Evolutionary conservation across 2,888 invertebrate genomes (phyloP).

Genomic region (Sthenelais limicola): DNA sequence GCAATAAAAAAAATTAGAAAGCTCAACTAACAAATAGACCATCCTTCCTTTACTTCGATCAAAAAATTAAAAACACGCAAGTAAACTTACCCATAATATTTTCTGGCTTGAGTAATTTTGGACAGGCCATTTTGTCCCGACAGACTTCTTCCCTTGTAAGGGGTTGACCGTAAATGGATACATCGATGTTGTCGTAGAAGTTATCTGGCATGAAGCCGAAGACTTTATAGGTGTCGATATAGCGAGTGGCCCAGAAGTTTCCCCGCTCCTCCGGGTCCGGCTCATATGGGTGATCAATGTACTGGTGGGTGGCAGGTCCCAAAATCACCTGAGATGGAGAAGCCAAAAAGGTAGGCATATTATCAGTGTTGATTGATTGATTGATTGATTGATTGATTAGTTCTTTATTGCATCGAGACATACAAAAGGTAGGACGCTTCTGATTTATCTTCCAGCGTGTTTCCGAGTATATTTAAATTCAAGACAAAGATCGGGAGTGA

Average conservation of each 20-base stretch:
- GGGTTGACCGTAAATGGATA: conserved; percentile 56
- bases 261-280: conserved; percentile 64
- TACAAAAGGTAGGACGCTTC: too few species aligned
- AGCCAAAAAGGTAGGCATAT: too few species aligned
- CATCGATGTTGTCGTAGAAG: conserved; percentile 39
- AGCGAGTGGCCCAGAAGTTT: conserved; percentile 68
- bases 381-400: too few species aligned
- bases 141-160: conserved; percentile 55
- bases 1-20: too few species aligned
- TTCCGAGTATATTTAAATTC: too few species aligned
- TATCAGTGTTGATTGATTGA: too few species aligned
- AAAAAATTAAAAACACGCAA: too few species aligned
- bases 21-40: too few species aligned
- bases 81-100: conserved; percentile 66
- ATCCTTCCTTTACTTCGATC: too few species aligned
- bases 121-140: conserved; percentile 54
- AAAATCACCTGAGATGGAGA: conserved; percentile 24
- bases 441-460: too few species aligned
- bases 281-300: conserved; percentile 62
- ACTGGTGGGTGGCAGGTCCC: conserved; percentile 56
- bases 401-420: too few species aligned
- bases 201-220: conserved; percentile 61
- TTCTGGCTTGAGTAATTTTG: conserved; percentile 55
- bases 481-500: too few species aligned
- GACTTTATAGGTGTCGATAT: conserved; percentile 60